These are phyloP conservation scores for Glyptemys insculpta DNA, from an alignment of 2,797 vertebrate genomes.

Conservation along the genomic window DNA sequence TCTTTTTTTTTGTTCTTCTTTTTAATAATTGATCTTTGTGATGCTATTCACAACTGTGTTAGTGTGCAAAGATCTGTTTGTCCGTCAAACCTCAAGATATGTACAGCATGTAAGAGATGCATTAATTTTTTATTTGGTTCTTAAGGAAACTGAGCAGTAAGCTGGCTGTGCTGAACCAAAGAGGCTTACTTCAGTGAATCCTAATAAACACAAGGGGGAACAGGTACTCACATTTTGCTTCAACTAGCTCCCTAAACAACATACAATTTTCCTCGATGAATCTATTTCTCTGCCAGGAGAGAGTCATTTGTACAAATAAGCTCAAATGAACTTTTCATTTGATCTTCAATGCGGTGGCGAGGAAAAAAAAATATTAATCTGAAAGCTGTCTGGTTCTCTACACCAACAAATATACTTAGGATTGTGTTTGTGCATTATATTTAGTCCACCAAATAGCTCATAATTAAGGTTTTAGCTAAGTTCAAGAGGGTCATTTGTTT, in stretches of 20 bases:
- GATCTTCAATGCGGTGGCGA: conserved; percentile 21
- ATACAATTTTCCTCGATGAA: conserved; percentile 43
- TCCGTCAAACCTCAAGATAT: conserved; percentile 75
- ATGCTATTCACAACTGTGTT: conserved; percentile 67
- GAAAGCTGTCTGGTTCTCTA: neutral
- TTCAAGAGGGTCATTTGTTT: neutral
- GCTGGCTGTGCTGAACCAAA: conserved; percentile 53
- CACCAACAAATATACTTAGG: neutral
- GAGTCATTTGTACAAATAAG: conserved; percentile 41
- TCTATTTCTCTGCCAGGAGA: conserved; percentile 19
- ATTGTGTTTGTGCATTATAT: neutral
- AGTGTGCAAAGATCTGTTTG: conserved; percentile 74
- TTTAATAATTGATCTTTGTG: conserved; percentile 82
- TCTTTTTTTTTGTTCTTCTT: conserved; percentile 74
- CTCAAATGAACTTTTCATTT: neutral
- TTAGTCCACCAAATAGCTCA: neutral
- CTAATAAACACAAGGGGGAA: conserved; percentile 49
- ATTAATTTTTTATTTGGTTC: conserved; percentile 79
- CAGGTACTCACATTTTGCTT: conserved; percentile 39
- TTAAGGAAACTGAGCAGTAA: conserved; percentile 62
- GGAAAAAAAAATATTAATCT: conserved; percentile 8
- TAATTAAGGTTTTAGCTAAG: neutral
- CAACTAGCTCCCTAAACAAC: conserved; percentile 28
- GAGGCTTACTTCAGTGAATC: conserved; percentile 67
- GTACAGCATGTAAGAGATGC: conserved; percentile 59